phyloP scores from a whole-genome alignment of 64 coral and sea anemone species.

The Dendrophyllia cribrosa region DNA sequence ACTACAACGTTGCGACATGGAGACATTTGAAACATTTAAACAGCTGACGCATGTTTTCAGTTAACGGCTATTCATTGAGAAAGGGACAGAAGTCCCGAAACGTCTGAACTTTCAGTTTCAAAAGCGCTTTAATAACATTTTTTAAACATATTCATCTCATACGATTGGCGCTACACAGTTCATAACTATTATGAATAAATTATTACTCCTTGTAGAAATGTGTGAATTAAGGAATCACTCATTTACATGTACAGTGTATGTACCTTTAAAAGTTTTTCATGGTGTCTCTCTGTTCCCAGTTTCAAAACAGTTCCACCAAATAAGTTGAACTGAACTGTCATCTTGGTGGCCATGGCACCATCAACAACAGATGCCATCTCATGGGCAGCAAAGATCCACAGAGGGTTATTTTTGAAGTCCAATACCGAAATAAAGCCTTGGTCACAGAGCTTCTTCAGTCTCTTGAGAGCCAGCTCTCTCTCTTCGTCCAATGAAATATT shows the following conservation, averaged over 20 bases:
- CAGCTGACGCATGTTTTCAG: too few species aligned
- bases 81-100: too few species aligned
- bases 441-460: slow-evolving; percentile 70
- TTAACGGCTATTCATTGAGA: too few species aligned
- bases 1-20: too few species aligned
- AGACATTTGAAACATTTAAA: too few species aligned
- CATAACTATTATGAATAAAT: too few species aligned
- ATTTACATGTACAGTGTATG: not conserved
- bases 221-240: too few species aligned
- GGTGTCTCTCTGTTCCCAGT: slow-evolving; percentile 78
- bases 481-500: slow-evolving; percentile 79
- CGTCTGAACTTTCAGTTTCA: too few species aligned
- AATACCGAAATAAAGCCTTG: slow-evolving; percentile 75
- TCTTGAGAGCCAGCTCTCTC: slow-evolving; percentile 56
- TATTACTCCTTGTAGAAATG: too few species aligned
- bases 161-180: too few species aligned
- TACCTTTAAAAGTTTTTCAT: slow-evolving; percentile 74
- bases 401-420: slow-evolving; percentile 68
- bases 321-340: slow-evolving; percentile 86
- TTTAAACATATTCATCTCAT: too few species aligned
- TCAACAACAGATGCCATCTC: slow-evolving; percentile 63
- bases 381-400: slow-evolving; percentile 73
- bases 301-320: slow-evolving; percentile 84
- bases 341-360: slow-evolving; percentile 79
- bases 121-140: too few species aligned